These are phyloP conservation scores for Apodemia mormo DNA, from an alignment of 2,888 invertebrate genomes.

Conservation along the genomic window DNA sequence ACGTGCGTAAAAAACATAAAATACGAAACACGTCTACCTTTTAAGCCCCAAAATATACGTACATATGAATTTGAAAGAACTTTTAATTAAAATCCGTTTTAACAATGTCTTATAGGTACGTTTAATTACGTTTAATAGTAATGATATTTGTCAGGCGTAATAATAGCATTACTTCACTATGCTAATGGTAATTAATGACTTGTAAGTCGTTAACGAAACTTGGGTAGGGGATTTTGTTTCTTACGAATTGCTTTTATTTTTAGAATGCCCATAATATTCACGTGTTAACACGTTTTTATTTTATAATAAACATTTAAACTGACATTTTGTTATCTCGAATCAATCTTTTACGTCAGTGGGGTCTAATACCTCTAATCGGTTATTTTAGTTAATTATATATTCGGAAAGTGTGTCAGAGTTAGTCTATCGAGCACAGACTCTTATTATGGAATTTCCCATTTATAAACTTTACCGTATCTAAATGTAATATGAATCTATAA, in stretches of 20 bases:
- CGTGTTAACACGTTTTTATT: conserved; percentile 28
- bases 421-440: background rate
- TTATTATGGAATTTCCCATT: background rate
- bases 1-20: conserved; percentile 52
- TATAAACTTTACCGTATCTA: conserved; percentile 31
- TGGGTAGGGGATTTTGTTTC: conserved; percentile 28
- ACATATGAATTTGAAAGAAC: conserved; percentile 39
- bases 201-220: conserved; percentile 38
- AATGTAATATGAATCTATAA: conserved; percentile 36
- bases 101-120: conserved; percentile 39
- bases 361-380: background rate
- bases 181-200: conserved; percentile 34
- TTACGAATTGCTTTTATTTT: conserved; percentile 34
- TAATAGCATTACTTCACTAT: conserved; percentile 35
- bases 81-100: conserved; percentile 48
- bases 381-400: background rate
- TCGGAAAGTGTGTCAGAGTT: background rate
- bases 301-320: conserved; percentile 8
- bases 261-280: conserved; percentile 27
- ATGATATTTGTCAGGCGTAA: conserved; percentile 42
- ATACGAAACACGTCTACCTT: conserved; percentile 41
- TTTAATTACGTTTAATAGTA: conserved; percentile 42
- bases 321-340: conserved; percentile 19
- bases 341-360: background rate
- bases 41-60: conserved; percentile 32